phyloP scores from a whole-genome alignment of 2,888 invertebrate genomes.

The Leptinotarsa juncta region DNA sequence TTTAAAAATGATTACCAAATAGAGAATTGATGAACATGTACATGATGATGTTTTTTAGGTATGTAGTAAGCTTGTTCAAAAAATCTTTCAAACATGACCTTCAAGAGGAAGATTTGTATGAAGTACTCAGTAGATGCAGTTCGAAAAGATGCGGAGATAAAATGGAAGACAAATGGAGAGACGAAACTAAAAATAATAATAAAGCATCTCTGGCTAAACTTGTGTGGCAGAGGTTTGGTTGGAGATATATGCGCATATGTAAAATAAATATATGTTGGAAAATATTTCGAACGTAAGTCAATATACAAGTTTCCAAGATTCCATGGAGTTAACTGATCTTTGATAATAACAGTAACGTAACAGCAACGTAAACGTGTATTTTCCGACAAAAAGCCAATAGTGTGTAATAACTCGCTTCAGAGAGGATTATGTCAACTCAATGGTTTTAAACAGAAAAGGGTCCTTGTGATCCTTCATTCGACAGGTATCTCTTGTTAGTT shows the following conservation, averaged over 20 bases:
- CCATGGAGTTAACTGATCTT: not conserved
- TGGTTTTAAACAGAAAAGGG: too few relatives aligned
- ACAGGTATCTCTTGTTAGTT: too few relatives aligned
- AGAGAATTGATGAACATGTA: too few relatives aligned
- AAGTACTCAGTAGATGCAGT: slow-evolving; percentile 67
- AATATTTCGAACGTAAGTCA: slow-evolving; percentile 44
- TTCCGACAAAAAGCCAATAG: too few relatives aligned
- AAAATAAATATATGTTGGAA: slow-evolving; percentile 41
- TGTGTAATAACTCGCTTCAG: too few relatives aligned
- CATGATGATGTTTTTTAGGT: slow-evolving; percentile 65
- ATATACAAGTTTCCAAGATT: not conserved
- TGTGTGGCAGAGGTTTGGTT: slow-evolving; percentile 53
- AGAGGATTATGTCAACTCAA: too few relatives aligned
- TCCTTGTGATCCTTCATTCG: too few relatives aligned
- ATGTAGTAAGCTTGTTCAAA: slow-evolving; percentile 70
- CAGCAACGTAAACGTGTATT: too few relatives aligned
- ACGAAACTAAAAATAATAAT: slow-evolving; percentile 56
- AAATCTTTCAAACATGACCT: slow-evolving; percentile 74
- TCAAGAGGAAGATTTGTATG: slow-evolving; percentile 71
- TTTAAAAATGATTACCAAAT: too few relatives aligned
- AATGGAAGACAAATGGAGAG: slow-evolving; percentile 60
- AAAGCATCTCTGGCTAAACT: slow-evolving; percentile 52
- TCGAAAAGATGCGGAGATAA: slow-evolving; percentile 67
- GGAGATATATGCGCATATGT: slow-evolving; percentile 48
- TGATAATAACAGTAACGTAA: too few relatives aligned